Evolutionary conservation across 2,113 vertebrate genomes (phyloP).

Genomic region (Atrichornis clamosus): DNA sequence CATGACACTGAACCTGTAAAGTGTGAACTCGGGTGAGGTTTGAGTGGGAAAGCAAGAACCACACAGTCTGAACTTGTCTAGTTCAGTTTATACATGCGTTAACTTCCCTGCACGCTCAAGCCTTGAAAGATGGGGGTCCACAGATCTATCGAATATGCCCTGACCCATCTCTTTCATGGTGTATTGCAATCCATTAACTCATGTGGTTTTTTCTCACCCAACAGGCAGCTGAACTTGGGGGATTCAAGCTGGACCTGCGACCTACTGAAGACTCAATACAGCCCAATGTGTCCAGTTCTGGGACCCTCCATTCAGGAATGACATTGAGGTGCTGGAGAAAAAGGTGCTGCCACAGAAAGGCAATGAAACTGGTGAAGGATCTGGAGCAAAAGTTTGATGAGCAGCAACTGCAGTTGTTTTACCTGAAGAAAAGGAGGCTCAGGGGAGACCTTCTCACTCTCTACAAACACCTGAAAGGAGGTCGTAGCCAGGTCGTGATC

Average conservation of each 20-base stretch:
- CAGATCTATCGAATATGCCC: fast-evolving
- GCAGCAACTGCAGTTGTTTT: neutral
- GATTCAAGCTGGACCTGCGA: neutral
- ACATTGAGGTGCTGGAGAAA: fast-evolving
- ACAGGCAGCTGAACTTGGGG: neutral
- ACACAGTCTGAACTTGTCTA: neutral
- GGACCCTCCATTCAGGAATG: neutral
- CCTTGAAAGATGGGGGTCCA: too few relatives aligned
- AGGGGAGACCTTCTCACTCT: fast-evolving
- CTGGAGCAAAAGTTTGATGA: fast-evolving
- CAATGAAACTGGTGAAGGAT: fast-evolving
- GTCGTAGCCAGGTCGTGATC: fast-evolving
- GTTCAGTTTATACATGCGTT: neutral
- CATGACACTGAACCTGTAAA: fast-evolving
- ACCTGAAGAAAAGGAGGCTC: neutral
- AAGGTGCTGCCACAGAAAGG: too few relatives aligned
- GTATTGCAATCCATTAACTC: neutral
- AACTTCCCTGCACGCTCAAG: fast-evolving
- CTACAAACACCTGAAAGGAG: neutral
- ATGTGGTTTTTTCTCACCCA: fast-evolving
- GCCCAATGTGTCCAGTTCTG: fast-evolving
- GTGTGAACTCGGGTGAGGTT: fast-evolving
- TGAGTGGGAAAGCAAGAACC: neutral
- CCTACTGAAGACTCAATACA: fast-evolving
- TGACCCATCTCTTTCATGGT: fast-evolving